These are phyloP conservation scores for Phortica okadai DNA, from an alignment of 2,888 invertebrate species.

Conservation along the genomic window DNA sequence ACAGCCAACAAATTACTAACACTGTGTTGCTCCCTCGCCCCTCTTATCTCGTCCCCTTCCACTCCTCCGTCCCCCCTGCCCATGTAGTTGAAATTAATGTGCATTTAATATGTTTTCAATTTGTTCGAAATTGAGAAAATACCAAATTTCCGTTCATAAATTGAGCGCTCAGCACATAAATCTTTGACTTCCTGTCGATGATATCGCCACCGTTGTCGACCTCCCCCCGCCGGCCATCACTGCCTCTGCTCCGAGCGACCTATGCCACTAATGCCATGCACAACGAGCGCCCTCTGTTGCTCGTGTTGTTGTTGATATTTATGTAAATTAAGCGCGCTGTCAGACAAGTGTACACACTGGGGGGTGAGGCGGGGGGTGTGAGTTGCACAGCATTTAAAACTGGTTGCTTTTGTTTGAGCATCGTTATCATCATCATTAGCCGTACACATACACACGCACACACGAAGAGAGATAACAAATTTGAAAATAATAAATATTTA, in stretches of 20 bases:
- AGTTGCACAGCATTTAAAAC: no score
- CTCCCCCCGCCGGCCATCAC: background rate
- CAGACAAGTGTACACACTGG: no score
- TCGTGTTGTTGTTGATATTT: background rate
- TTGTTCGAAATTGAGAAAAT: constrained; percentile 4
- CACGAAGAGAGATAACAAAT: background rate
- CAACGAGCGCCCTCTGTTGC: background rate
- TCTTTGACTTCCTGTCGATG: constrained; percentile 7
- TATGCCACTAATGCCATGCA: no score
- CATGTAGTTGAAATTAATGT: constrained; percentile 3
- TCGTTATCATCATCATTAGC: background rate
- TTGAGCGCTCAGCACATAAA: constrained; percentile 10
- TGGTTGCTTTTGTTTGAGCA: background rate
- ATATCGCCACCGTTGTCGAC: no score
- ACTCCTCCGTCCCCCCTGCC: no score
- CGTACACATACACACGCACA: background rate
- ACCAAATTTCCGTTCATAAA: constrained; percentile 17
- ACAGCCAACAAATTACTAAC: no score
- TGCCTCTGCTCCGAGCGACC: background rate
- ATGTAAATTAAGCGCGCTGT: background rate
- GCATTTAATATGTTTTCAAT: constrained; percentile 22
- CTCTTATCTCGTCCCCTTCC: no score
- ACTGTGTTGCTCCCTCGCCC: no score
- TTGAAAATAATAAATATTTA: background rate
- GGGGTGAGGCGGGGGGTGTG: no score